Evolutionary conservation across 2,888 invertebrate genomes (phyloP), one percentile per base, ranked within the genome.

Genomic region (Octonoba sinensis): DNA sequence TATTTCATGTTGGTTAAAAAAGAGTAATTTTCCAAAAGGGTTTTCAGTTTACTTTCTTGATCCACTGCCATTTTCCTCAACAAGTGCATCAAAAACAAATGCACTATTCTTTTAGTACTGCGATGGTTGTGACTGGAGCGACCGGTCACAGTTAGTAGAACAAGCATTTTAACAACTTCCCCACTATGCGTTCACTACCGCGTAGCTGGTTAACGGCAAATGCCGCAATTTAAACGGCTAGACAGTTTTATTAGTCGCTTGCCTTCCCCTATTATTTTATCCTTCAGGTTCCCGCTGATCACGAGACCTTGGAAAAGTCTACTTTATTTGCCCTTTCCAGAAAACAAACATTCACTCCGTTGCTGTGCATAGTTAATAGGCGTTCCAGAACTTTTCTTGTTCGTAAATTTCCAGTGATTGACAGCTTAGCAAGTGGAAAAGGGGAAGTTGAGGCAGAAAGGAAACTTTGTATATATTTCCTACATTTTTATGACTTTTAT

Each of bases 381-480:
- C 36, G 47, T 72, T 72, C 60, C 62, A 16, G 74, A 64, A 73
- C 56, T 44, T 74, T 27, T 36, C 16, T n/a, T 15, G 51, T 64
- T 76, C 76, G 69, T 76, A 76, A 76, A 76, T 70, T 76, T 69
- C 15, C n/a, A 20, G 54, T 76, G 76, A 76, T 60, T 69, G 76
- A 62, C 76, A 76, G 24, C 44, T 44, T 46, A 18, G 51, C 76
- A 18, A 3, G 24, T 56, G 76, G 36, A 44, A 54, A 57, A 56
- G 13, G 24, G 27, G 18, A 64, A 16, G 18, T 44, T 20, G n/a
- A 51, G 16, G 13, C 44, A 64, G 54, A 54, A 51, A 65, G 49
- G 74, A 65, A 74, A 74, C 74, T 54, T 24, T 46, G 69, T 76
- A 76, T 69, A 69, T 60, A 57, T 44, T 49, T 67, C 4, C 24